Evolutionary conservation across 2,113 vertebrate species (phyloP), one percentile per base, ranked within the genome.

Genomic region (Chionis minor): DNA sequence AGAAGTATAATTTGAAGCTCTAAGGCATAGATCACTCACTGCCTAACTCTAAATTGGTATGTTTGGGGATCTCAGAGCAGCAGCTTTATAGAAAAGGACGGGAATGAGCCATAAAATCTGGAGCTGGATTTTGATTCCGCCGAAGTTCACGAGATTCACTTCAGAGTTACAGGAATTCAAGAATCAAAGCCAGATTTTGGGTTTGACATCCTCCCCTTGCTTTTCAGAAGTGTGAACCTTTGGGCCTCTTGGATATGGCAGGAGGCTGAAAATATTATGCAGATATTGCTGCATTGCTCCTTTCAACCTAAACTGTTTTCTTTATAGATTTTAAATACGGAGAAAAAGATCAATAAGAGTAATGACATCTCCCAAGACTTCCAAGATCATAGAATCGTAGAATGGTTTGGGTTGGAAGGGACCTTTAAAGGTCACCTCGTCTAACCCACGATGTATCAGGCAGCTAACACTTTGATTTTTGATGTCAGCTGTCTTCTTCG

Each of bases 391-490:
- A 26, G 45, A 45, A 40, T 42, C 35, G 61, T 3, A 22, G 54
- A 86, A 69, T 1, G 11, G 19, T 81, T 22, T 58, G 15, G 1
- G 2, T 0, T 42, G 67, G 19, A 32, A 62, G 20, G 27, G 35
- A 80, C 20, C 5, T 83, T 62, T 14, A 20, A 45, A 83, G 49
- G 51, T 54, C 70, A 69, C 6, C 26, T 47, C 45, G 42, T 14
- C 38, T 35, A 52, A 51, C 6, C n/a, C 58, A 9, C 70, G 51
- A 14, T 0, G 0, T 9, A 32, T 51, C 24, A 61, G 54, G 49
- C 52, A 63, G 5, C 54, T 38, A 23, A 54, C 62, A 26, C 24
- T 52, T 52, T 21, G 65, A 47, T 56, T 78, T 70, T 66, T 72
- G 63, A 45, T 72, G 32, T 24, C 33, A 73, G 30, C n/a, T 80